phyloP scores from a whole-genome alignment of 1,140 invertebrate species.

The Himalopsyche phryganea region DNA sequence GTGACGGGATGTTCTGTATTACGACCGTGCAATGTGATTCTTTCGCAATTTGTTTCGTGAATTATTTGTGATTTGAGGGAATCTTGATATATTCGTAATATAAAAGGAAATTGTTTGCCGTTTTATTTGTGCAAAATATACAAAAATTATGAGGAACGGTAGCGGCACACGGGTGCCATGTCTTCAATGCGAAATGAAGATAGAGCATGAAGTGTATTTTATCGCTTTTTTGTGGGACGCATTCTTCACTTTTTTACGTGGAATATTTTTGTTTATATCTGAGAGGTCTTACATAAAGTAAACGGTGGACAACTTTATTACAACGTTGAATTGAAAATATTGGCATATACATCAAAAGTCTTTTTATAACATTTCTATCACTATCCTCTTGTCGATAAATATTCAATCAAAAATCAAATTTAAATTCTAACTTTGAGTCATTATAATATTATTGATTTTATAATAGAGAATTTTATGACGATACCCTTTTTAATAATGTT shows the following conservation, averaged over 20 bases:
- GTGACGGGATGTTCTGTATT: slow-evolving; percentile 32
- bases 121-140: slow-evolving; percentile 11
- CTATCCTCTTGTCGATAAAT: too few relatives aligned
- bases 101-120: slow-evolving; percentile 22
- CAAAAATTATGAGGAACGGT: too few relatives aligned
- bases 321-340: background rate
- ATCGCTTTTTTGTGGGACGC: background rate
- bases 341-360: too few relatives aligned
- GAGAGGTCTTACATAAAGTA: background rate
- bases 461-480: too few relatives aligned
- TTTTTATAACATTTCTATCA: too few relatives aligned
- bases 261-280: background rate
- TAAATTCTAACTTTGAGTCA: too few relatives aligned
- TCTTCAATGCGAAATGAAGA: slow-evolving; percentile 2
- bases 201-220: background rate
- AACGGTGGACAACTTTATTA: background rate
- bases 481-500: too few relatives aligned
- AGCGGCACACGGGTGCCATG: background rate
- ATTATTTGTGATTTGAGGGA: slow-evolving; percentile 31
- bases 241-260: slow-evolving; percentile 4
- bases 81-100: slow-evolving; percentile 18
- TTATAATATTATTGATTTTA: too few relatives aligned
- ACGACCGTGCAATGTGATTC: slow-evolving; percentile 32
- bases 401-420: too few relatives aligned
- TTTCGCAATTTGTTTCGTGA: slow-evolving; percentile 35